Evolutionary conservation across 1,140 invertebrate genomes (phyloP), one percentile per base, ranked within the genome.

Genomic region (Papilio helenus): DNA sequence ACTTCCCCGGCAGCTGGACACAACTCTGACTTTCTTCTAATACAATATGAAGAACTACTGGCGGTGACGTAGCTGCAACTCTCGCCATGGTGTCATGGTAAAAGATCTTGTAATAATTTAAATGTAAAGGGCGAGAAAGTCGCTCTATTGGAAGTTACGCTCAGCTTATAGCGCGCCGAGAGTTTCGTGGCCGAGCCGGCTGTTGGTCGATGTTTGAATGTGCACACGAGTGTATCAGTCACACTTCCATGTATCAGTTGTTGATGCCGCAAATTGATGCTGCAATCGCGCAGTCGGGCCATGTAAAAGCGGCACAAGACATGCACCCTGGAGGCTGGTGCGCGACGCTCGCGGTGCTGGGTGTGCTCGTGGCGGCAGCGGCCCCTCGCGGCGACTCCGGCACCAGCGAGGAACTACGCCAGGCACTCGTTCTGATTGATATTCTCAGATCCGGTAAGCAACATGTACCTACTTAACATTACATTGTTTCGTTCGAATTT

Each of bases 361-460:
- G 18, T 5, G 23, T 12, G n/a, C 34, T 44, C 2, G 44, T 18
- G 26, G 71, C 9, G 44, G 1, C 12, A 14, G 2, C 44, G 39
- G 20, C 44, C 44, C 18, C n/a, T 26, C 20, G 23, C 16, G 1
- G 12, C 8, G 73, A 58, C 49, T 34, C 23, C 26, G 49, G 23
- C 39, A 39, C 73, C 26, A 39, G 34, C 18, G 73, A 76, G 26
- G 51, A 58, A 2, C 51, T 76, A 12, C 73, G 51, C 16, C 73
- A 76, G 73, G 73, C 73, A 1, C 46, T 76, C 16, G 73, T 76
- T 0, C 39, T 76, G 7, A 49, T 76, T 16, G 73, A 76, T 23
- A 76, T 76, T n/a, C 49, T 76, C 1, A 76, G 34, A 76, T 55
- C 46, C 12, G 73, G 73, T 76, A n/a, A 58, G 73, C 4, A 20